phyloP scores from a whole-genome alignment of 2,113 vertebrate genomes.

The Balaeniceps rex region DNA sequence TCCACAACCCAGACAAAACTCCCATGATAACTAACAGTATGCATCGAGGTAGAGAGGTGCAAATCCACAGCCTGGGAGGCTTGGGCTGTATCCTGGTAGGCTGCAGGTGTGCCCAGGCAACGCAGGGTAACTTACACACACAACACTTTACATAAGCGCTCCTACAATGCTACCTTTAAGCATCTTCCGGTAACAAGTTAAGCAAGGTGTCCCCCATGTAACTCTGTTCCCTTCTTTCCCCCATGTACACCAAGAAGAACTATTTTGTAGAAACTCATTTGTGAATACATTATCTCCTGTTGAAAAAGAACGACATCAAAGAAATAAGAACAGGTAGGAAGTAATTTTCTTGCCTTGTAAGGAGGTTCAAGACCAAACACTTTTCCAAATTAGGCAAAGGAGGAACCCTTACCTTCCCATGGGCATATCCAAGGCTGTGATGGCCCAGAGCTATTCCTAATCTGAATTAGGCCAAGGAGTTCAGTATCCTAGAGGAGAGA shows the following conservation, averaged over 20 bases:
- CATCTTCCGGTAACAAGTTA: neutral
- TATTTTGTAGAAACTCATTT: neutral
- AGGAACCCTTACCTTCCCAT: neutral
- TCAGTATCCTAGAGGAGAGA: neutral
- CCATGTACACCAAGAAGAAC: neutral
- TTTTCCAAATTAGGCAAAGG: neutral
- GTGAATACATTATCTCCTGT: neutral
- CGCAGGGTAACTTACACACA: neutral
- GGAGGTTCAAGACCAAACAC: neutral
- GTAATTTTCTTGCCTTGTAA: neutral
- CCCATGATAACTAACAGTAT: neutral
- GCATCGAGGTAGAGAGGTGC: neutral
- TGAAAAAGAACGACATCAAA: neutral
- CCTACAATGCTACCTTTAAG: neutral
- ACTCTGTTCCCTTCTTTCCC: neutral
- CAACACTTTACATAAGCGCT: neutral
- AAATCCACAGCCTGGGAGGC: neutral
- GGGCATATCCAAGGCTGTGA: neutral
- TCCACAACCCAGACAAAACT: neutral
- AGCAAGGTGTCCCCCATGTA: rapidly evolving
- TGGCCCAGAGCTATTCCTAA: neutral
- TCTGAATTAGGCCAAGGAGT: neutral
- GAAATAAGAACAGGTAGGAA: neutral
- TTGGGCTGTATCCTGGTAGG: neutral
- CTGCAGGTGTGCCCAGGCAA: neutral